Percentiles rank a stretch among this genome's conserved stretches.
Conservation (phyloP, 2,113 vertebrate genomes). For the Campylorhamphus procurvoides region DNA sequence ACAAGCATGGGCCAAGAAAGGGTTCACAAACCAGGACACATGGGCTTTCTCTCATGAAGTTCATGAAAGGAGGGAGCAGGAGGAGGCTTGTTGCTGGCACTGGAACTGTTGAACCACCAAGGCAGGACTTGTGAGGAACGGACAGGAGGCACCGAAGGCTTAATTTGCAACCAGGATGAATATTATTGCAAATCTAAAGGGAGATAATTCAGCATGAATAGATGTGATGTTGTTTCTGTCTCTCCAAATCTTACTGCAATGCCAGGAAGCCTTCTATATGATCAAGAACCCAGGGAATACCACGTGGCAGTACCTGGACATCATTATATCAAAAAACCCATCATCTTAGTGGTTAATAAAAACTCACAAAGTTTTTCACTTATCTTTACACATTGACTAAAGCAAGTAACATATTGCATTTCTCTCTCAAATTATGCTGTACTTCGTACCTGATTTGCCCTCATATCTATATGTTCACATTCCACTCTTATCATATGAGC, state of each 20-base stretch:
- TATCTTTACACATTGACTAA: background rate
- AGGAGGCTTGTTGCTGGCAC: background rate
- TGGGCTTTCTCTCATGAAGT: background rate
- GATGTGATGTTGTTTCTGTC: background rate
- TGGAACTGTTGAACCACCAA: background rate
- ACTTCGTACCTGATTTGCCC: background rate
- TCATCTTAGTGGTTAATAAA: background rate
- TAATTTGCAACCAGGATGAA: background rate
- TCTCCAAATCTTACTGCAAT: background rate
- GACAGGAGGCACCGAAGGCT: background rate
- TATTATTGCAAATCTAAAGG: background rate
- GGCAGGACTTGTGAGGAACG: background rate
- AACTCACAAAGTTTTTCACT: background rate
- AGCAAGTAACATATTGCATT: background rate
- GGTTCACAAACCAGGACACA: background rate
- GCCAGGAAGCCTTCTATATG: background rate
- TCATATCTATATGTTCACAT: background rate
- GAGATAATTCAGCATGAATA: background rate
- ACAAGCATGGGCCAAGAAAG: background rate
- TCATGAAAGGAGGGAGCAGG: background rate
- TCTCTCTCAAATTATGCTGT: background rate
- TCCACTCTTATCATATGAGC: accelerated
- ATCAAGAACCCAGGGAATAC: background rate
- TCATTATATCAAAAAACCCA: accelerated
- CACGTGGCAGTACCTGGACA: accelerated